These are phyloP conservation scores for Cinara cedri DNA, from an alignment of 2,888 invertebrate species.

Conservation along the genomic window DNA sequence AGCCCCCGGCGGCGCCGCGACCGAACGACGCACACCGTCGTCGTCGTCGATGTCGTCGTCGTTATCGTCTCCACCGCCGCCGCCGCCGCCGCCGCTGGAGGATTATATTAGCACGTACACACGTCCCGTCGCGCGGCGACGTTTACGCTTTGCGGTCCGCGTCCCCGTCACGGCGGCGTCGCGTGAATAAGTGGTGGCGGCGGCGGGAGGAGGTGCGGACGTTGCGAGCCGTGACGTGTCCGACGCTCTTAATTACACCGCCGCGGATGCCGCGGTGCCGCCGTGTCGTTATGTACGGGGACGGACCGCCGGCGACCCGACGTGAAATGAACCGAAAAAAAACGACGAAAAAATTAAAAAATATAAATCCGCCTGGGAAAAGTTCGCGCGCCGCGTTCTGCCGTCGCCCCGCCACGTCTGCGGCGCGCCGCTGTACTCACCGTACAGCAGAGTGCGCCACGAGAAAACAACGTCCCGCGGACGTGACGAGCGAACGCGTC, in stretches of 20 bases:
- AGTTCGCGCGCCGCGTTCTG: too few relatives aligned
- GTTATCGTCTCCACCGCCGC: too few relatives aligned
- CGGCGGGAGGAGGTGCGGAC: background rate
- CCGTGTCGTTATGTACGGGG: background rate
- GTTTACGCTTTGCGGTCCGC: background rate
- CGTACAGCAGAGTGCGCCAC: too few relatives aligned
- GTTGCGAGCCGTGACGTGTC: background rate
- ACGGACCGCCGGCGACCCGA: background rate
- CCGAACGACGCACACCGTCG: background rate
- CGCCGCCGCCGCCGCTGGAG: too few relatives aligned
- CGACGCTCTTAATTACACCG: constrained; percentile 19
- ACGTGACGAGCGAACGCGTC: too few relatives aligned
- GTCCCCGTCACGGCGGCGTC: too few relatives aligned
- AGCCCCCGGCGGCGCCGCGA: background rate
- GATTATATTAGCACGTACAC: background rate
- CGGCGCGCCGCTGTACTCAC: too few relatives aligned
- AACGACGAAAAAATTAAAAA: too few relatives aligned
- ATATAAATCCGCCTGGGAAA: too few relatives aligned
- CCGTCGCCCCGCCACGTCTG: too few relatives aligned
- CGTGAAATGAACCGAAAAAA: background rate
- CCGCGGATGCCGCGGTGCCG: background rate
- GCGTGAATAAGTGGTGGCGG: background rate
- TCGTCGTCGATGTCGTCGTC: too few relatives aligned
- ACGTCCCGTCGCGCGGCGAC: background rate
- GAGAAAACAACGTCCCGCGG: too few relatives aligned